A percentile compares a stretch with the other conserved stretches of the same genome.
Evolutionary conservation across 2,113 vertebrate genomes (phyloP).

Genomic region (Pituophis catenifer): DNA sequence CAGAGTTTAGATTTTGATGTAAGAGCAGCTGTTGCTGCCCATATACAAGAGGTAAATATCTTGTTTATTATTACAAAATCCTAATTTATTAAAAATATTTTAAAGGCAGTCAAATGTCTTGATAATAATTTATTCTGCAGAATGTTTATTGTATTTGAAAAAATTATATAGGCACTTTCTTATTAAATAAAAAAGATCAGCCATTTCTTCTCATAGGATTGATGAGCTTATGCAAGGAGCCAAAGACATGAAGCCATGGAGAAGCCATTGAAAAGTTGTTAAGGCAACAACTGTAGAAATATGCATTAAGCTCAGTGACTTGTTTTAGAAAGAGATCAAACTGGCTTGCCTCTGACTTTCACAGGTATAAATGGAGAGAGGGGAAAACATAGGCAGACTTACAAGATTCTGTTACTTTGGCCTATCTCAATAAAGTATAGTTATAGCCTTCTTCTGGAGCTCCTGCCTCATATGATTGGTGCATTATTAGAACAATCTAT

Average conservation of each 20-base stretch:
- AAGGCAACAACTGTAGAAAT: background rate
- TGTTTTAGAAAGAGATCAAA: background rate
- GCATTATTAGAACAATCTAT: background rate
- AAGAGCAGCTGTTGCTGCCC: conserved; percentile 93
- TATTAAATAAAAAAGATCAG: background rate
- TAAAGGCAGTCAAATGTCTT: background rate
- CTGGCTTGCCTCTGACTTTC: background rate
- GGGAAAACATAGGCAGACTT: background rate
- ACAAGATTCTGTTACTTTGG: background rate
- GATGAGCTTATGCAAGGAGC: background rate
- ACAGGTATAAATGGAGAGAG: background rate
- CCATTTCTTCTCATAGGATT: background rate
- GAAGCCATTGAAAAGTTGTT: background rate
- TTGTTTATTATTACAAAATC: background rate
- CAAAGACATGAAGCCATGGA: background rate
- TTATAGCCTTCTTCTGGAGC: background rate
- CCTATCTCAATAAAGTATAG: background rate
- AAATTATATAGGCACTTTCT: background rate
- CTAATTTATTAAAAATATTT: conserved; percentile 8
- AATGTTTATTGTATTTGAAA: background rate
- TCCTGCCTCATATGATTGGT: background rate
- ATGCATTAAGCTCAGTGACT: background rate
- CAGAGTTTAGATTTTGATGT: conserved; percentile 94
- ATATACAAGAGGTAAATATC: conserved; percentile 93
- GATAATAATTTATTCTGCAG: background rate